Percentiles rank a stretch among this genome's conserved stretches.
Evolutionary conservation across 2,113 vertebrate species (phyloP).

Genomic region (Dinomys branickii): DNA sequence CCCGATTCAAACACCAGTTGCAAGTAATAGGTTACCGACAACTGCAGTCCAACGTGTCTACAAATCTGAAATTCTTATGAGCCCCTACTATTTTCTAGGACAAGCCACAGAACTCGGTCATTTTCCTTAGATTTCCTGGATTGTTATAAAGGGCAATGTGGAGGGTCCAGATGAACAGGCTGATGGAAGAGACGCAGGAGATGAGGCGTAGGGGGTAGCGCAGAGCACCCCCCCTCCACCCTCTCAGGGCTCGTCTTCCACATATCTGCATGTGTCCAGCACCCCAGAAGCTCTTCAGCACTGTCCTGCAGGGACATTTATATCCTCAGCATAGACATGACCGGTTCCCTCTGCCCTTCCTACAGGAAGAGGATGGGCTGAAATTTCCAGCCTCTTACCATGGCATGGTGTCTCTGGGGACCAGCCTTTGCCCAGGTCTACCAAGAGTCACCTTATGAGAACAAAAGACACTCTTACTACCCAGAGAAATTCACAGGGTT

Average conservation of each 20-base stretch:
- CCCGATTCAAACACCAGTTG: neutral
- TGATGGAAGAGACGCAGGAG: neutral
- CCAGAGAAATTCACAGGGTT: neutral
- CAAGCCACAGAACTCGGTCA: neutral
- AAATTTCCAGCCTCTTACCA: neutral
- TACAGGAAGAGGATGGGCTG: neutral
- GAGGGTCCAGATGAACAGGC: neutral
- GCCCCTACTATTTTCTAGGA: neutral
- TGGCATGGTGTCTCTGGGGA: neutral
- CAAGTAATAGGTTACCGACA: neutral
- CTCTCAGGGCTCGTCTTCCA: too few species aligned
- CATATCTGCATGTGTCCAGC: neutral
- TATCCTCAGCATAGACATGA: too few species aligned
- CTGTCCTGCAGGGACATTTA: neutral
- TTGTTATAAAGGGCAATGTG: neutral
- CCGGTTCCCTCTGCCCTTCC: neutral
- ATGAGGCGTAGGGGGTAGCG: fast-evolving
- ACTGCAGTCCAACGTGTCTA: neutral
- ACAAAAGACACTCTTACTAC: neutral
- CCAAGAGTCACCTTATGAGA: neutral
- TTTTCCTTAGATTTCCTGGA: neutral
- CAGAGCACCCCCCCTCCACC: neutral
- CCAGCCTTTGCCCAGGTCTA: too few species aligned
- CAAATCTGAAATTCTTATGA: neutral
- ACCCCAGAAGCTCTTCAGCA: neutral